These are phyloP conservation scores for Machimus atricapillus DNA, from an alignment of 2,888 invertebrate genomes.

Conservation along the genomic window DNA sequence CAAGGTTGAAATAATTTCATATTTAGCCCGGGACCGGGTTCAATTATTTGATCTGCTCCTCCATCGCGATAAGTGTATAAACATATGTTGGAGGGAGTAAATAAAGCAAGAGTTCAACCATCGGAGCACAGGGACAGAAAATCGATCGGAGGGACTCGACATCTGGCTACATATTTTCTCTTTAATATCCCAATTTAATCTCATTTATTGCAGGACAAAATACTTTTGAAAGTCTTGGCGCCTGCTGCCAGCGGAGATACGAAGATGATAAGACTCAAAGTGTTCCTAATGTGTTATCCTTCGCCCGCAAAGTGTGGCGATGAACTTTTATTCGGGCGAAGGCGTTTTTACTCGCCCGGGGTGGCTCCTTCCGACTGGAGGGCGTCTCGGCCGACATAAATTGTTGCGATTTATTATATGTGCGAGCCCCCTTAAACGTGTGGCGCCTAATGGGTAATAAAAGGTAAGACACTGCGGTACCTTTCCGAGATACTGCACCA, in stretches of 20 bases:
- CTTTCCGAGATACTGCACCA: not conserved
- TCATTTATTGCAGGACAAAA: slow-evolving; percentile 20
- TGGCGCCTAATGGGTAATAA: not conserved
- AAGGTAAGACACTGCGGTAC: not conserved
- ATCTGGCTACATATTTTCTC: slow-evolving; percentile 13
- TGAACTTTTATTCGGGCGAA: not conserved
- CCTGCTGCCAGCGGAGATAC: slow-evolving; percentile 4
- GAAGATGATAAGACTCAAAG: slow-evolving; percentile 15
- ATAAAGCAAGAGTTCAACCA: not conserved
- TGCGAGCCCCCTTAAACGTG: not conserved
- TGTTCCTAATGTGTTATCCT: slow-evolving; percentile 11
- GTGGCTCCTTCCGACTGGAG: not conserved
- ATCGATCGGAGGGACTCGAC: not conserved
- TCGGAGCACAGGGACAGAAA: not conserved
- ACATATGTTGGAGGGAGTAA: not conserved
- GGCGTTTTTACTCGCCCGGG: not conserved
- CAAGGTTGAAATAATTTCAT: not conserved
- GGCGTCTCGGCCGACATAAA: not conserved
- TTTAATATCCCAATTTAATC: slow-evolving; percentile 27
- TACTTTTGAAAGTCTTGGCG: slow-evolving; percentile 3
- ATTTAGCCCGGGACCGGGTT: not conserved
- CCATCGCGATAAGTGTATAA: not conserved
- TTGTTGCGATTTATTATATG: not conserved
- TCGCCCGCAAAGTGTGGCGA: not conserved
- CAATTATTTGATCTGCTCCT: not conserved